Percentiles rank a stretch among this genome's conserved stretches.
These are phyloP conservation scores for Loripinus fragilis DNA, from an alignment of 2,888 invertebrate species.

Conservation along the genomic window DNA sequence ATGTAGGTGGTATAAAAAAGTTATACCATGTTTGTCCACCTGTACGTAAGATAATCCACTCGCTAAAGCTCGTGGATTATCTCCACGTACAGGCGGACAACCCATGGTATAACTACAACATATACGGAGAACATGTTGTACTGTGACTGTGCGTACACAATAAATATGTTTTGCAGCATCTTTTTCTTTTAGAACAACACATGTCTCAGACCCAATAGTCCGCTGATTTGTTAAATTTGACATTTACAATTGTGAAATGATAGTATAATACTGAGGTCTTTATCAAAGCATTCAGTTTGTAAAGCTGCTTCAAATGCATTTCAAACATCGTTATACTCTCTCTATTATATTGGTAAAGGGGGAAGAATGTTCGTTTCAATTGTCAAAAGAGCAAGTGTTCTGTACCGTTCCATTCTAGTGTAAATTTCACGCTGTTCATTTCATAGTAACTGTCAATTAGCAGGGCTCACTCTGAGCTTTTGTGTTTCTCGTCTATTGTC, in stretches of 20 bases:
- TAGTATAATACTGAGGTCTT: neutral
- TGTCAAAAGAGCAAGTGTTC: slow-evolving; percentile 60
- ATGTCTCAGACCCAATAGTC: too few species aligned
- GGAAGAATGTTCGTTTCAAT: slow-evolving; percentile 53
- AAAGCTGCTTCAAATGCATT: slow-evolving; percentile 39
- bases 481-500: slow-evolving; percentile 50
- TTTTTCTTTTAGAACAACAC: too few species aligned
- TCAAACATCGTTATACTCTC: slow-evolving; percentile 42
- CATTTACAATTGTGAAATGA: slow-evolving; percentile 32
- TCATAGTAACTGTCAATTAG: slow-evolving; percentile 56
- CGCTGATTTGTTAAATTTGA: slow-evolving; percentile 27
- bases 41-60: too few species aligned
- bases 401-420: slow-evolving; percentile 50
- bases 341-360: slow-evolving; percentile 38
- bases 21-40: too few species aligned
- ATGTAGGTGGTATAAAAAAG: too few species aligned
- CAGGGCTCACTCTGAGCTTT: slow-evolving; percentile 46
- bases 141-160: too few species aligned
- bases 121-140: too few species aligned
- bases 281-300: slow-evolving; percentile 17
- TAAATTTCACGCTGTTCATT: slow-evolving; percentile 65
- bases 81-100: too few species aligned
- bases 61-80: too few species aligned
- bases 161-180: too few species aligned
- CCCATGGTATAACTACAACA: too few species aligned